These are phyloP conservation scores for Hylomyscus alleni DNA, from an alignment of 2,797 vertebrate species.

Conservation along the genomic window DNA sequence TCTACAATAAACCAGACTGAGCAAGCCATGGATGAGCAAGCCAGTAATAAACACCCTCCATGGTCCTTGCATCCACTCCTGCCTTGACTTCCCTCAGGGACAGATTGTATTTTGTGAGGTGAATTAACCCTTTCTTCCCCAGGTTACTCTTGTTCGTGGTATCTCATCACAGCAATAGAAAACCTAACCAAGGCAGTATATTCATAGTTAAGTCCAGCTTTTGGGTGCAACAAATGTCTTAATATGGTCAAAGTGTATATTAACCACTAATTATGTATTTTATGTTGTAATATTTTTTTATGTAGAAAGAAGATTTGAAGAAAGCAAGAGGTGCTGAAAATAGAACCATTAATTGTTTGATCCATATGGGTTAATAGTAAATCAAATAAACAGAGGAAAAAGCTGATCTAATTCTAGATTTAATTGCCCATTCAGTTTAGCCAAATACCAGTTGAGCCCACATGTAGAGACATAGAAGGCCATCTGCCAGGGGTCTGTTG, in stretches of 20 bases:
- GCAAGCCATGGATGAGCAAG: background rate
- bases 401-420: conserved; percentile 58
- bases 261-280: background rate
- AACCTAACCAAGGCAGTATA: background rate
- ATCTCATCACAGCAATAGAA: background rate
- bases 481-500: conserved; percentile 11
- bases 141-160: background rate
- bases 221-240: background rate
- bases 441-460: conserved; percentile 65
- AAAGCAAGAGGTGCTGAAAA: conserved; percentile 7
- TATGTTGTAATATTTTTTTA: background rate
- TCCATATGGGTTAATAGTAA: conserved; percentile 20
- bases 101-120: background rate
- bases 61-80: background rate
- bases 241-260: background rate
- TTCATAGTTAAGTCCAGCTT: background rate
- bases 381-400: conserved; percentile 64
- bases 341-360: background rate
- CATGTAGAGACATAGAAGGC: conserved; percentile 15
- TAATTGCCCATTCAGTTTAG: conserved; percentile 67
- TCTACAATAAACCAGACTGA: no score
- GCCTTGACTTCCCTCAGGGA: background rate
- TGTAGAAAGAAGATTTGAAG: background rate
- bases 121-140: background rate
- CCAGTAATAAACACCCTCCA: background rate